Evolutionary conservation across 92 coral and sea anemone genomes (phyloP).

Genomic region (Zoanthus sansibaricus): DNA sequence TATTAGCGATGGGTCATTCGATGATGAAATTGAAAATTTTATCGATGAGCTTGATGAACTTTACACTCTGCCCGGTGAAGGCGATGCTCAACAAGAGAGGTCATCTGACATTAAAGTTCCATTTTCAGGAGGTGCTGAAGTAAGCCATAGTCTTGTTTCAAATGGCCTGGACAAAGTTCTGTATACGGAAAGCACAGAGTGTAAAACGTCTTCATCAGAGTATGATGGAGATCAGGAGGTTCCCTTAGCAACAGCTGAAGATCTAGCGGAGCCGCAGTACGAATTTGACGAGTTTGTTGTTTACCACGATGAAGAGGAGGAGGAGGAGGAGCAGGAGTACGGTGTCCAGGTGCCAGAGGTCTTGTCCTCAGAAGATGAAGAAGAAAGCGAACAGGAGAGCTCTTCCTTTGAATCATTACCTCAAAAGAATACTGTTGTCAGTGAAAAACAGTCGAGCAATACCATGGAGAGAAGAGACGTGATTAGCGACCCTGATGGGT

Average conservation of each 20-base stretch:
- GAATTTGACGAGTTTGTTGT: constrained; percentile 46
- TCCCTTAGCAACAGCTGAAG: constrained; percentile 14
- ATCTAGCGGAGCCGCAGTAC: constrained; percentile 28
- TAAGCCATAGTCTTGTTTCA: not conserved
- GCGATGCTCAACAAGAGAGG: not conserved
- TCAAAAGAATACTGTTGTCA: not conserved
- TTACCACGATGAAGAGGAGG: constrained; percentile 31
- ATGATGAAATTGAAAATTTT: constrained; percentile 28
- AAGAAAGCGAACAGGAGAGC: constrained; percentile 10
- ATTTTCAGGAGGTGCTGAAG: not conserved
- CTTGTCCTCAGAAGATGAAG: constrained; percentile 42
- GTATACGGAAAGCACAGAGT: not conserved
- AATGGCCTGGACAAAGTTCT: not conserved
- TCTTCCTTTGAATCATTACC: not conserved
- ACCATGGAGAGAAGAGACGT: not conserved
- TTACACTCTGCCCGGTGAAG: constrained; percentile 16
- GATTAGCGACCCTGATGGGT: constrained; percentile 7
- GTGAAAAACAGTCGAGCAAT: not conserved
- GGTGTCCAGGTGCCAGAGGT: constrained; percentile 35
- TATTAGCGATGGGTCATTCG: not conserved
- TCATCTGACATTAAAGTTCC: not conserved
- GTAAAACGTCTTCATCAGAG: not conserved
- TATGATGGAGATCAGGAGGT: not conserved
- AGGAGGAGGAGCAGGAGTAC: constrained; percentile 28
- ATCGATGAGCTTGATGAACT: constrained; percentile 41